Percentiles rank a stretch among this genome's conserved stretches.
These are phyloP conservation scores for Gopherus flavomarginatus DNA, from an alignment of 2,113 vertebrate genomes.

Conservation along the genomic window DNA sequence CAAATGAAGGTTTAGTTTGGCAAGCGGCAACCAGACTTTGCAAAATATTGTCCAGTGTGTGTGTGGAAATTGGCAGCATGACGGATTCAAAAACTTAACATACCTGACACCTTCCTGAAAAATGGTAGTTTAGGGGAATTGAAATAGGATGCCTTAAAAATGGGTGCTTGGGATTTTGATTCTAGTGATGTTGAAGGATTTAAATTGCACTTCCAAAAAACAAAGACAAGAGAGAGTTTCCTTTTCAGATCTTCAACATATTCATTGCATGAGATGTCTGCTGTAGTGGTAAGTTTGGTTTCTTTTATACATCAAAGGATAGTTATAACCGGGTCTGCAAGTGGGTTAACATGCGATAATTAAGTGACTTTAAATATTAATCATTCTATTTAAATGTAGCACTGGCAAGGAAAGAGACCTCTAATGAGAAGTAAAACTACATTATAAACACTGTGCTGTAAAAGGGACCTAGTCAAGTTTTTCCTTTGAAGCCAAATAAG, in stretches of 20 bases:
- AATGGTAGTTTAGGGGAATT: background rate
- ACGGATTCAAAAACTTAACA: constrained; percentile 15
- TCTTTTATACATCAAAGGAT: constrained; percentile 34
- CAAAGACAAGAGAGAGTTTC: background rate
- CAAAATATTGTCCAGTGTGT: constrained; percentile 13
- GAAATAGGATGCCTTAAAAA: background rate
- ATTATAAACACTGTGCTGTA: constrained; percentile 25
- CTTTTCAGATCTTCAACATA: background rate
- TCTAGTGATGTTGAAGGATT: background rate
- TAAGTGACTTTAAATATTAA: constrained; percentile 67
- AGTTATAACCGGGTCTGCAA: constrained; percentile 31
- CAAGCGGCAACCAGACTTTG: background rate
- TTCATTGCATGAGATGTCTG: constrained; percentile 1
- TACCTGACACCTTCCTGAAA: constrained; percentile 15
- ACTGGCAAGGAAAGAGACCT: constrained; percentile 35
- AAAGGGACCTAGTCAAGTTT: constrained; percentile 25
- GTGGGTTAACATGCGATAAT: constrained; percentile 53
- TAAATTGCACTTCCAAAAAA: background rate
- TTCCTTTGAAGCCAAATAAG: constrained; percentile 53
- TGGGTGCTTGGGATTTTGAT: accelerated
- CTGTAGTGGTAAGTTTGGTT: constrained; percentile 23
- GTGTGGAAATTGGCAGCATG: constrained; percentile 24
- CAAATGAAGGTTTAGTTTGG: constrained; percentile 53
- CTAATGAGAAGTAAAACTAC: constrained; percentile 48
- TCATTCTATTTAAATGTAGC: constrained; percentile 50